phyloP scores from a whole-genome alignment of 1,140 invertebrate genomes.

The Callitettix versicolor region DNA sequence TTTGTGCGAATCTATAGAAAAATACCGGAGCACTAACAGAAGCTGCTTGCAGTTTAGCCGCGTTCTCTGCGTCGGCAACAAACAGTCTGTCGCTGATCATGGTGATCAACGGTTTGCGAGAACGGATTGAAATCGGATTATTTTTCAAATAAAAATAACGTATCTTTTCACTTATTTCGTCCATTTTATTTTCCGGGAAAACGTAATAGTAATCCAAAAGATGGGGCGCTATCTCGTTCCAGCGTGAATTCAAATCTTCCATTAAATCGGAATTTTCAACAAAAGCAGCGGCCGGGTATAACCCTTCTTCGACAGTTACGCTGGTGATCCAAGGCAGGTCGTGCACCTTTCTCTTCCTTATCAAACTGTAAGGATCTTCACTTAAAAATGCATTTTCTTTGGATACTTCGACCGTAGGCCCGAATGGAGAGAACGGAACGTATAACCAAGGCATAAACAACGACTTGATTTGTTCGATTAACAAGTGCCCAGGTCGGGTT shows the following conservation, averaged over 20 bases:
- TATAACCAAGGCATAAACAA: neutral
- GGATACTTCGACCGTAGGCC: neutral
- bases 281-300: slow-evolving; percentile 17
- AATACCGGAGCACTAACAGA: slow-evolving; percentile 20
- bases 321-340: slow-evolving; percentile 29
- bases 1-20: slow-evolving; percentile 24
- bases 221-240: slow-evolving; percentile 24
- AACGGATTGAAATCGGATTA: slow-evolving; percentile 9
- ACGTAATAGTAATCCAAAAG: slow-evolving; percentile 25
- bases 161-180: slow-evolving; percentile 19
- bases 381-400: slow-evolving; percentile 29
- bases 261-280: slow-evolving; percentile 14
- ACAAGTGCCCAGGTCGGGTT: slow-evolving; percentile 42
- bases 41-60: slow-evolving; percentile 19
- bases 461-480: slow-evolving; percentile 30
- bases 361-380: slow-evolving; percentile 23
- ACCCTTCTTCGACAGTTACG: slow-evolving; percentile 29
- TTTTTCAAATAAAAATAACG: slow-evolving; percentile 20
- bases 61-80: slow-evolving; percentile 19
- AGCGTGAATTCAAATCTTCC: slow-evolving; percentile 21
- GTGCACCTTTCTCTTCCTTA: neutral
- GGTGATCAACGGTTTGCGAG: slow-evolving; percentile 5
- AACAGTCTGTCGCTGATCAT: slow-evolving; percentile 25
- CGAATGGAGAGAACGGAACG: slow-evolving; percentile 11
- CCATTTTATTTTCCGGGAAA: slow-evolving; percentile 3